These are phyloP conservation scores for Drosophila repleta DNA, from an alignment of 1,140 invertebrate genomes.

Conservation along the genomic window DNA sequence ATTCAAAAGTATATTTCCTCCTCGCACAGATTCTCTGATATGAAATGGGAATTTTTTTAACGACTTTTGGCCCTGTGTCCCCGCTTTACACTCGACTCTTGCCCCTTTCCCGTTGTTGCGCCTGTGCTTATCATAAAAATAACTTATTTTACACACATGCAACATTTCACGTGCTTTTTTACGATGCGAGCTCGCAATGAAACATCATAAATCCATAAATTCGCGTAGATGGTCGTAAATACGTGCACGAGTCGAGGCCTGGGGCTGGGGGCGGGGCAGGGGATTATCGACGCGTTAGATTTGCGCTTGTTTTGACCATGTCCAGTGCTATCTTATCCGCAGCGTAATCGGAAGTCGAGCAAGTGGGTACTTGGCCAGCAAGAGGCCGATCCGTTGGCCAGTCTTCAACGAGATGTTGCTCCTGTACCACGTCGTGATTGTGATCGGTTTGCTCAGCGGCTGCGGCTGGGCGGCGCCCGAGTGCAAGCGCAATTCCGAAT, in stretches of 20 bases:
- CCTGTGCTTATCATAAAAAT: background rate
- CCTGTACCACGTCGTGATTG: constrained; percentile 41
- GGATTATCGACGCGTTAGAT: constrained; percentile 56
- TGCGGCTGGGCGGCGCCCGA: constrained; percentile 51
- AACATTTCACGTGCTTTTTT: constrained; percentile 55
- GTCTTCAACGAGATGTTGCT: constrained; percentile 62
- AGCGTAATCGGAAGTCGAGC: constrained; percentile 46
- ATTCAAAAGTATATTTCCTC: constrained; percentile 1
- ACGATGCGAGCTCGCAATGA: constrained; percentile 1
- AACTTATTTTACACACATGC: constrained; percentile 4
- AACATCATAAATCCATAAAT: constrained; percentile 65
- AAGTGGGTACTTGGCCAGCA: constrained; percentile 3
- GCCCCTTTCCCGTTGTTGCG: background rate
- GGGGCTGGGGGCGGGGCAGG: constrained; percentile 20
- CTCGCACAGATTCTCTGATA: constrained; percentile 45
- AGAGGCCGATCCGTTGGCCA: constrained; percentile 23
- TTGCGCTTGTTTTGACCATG: constrained; percentile 40
- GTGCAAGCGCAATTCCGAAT: constrained; percentile 49
- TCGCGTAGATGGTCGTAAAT: constrained; percentile 27
- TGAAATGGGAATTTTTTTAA: constrained; percentile 37
- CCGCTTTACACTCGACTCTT: background rate
- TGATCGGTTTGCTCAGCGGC: constrained; percentile 38
- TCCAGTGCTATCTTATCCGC: constrained; percentile 56
- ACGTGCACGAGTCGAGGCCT: background rate
- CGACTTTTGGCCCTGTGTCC: background rate